Evolutionary conservation across 2,113 vertebrate species (phyloP), one percentile per base, ranked within the genome.

Genomic region (Oceanodroma tethys): DNA sequence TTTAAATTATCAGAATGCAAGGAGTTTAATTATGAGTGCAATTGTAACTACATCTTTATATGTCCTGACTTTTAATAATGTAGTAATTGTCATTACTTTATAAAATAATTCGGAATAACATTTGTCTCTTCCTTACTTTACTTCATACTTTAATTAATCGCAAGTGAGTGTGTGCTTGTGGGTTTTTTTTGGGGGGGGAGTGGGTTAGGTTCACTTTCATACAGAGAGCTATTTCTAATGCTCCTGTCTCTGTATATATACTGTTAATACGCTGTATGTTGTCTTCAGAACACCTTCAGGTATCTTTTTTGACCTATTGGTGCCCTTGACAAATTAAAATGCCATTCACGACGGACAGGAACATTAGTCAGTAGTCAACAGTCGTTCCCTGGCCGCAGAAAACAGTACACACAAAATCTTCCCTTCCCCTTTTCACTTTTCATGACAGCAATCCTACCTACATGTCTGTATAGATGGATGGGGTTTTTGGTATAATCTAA

Each of bases 291-390:
- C 93, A 95, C 85, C 79, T 93, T 94, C 90, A 90, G 88, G 90
- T 97, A 96, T 95, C 92, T 97, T 94, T 97, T 96, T 90, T 97
- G 90, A 96, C 93, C 95, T 94, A 32, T 83, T 92, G 59, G n/a
- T 92, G 67, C 55, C 81, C 75, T 86, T 92, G 96, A 96, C 85
- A 97, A 97, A 96, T 97, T 97, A 95, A 97, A 96, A 96, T 93
- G 97, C 88, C 92, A 71, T 81, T 95, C 88, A 88, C n/a, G 1
- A 86, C 94, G 92, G 90, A 78, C 92, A 96, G 75, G 42, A 86
- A 43, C 90, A 95, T 96, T 95, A 96, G 90, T 97, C 93, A 96
- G 50, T 22, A 71, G 67, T 74, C 74, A 95, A 13, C 67, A 90
- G 82, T 92, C 7, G 0, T 67, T 95, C 90, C 74, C 74, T 81